phyloP scores from a whole-genome alignment of 2,888 invertebrate species.

The Troides oblongomaculatus region DNA sequence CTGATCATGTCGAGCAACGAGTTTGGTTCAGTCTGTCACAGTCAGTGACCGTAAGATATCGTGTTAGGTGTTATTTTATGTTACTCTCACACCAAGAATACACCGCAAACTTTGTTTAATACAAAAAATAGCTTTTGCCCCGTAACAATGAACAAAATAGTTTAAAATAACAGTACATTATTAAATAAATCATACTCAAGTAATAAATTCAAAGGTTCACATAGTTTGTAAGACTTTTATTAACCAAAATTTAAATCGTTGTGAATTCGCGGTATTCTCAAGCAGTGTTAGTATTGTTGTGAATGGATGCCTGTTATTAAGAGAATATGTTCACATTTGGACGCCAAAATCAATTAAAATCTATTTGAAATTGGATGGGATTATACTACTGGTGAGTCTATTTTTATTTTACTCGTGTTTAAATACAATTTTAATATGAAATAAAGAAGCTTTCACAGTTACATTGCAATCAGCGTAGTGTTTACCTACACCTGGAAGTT shows the following conservation, averaged over 20 bases:
- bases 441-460: background rate
- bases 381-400: constrained; percentile 62
- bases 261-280: constrained; percentile 60
- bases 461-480: background rate
- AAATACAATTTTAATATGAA: background rate
- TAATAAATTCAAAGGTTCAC: constrained; percentile 3
- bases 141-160: constrained; percentile 49
- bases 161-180: constrained; percentile 36
- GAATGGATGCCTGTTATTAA: constrained; percentile 58
- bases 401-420: background rate
- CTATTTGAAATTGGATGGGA: constrained; percentile 68
- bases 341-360: constrained; percentile 34
- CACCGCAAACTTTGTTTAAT: constrained; percentile 45
- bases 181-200: constrained; percentile 24
- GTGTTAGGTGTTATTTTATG: constrained; percentile 41
- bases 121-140: constrained; percentile 44
- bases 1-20: constrained; percentile 43
- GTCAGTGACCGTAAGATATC: constrained; percentile 51
- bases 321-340: constrained; percentile 62
- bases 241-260: constrained; percentile 38
- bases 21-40: constrained; percentile 41
- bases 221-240: constrained; percentile 30
- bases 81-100: constrained; percentile 51
- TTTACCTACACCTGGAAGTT: background rate
- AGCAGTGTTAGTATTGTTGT: constrained; percentile 61